A percentile compares a stretch with the other conserved stretches of the same genome.
Conservation (phyloP, 1,140 invertebrate genomes). For the Octopus sinensis region DNA sequence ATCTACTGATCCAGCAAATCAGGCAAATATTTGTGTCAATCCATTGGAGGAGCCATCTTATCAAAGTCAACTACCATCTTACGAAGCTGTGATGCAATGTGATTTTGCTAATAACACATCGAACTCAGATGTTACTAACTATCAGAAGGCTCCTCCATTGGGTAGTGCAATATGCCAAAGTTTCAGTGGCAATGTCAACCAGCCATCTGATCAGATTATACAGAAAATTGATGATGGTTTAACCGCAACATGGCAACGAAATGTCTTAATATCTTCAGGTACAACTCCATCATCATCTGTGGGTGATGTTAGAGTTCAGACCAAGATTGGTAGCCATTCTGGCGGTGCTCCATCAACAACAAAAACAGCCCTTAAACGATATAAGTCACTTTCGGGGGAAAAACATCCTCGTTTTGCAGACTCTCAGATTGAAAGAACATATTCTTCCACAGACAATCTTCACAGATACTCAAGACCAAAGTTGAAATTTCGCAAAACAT, state of each 20-base stretch:
- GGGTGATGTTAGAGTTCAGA: neutral
- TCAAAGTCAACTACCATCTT: slow-evolving; percentile 55
- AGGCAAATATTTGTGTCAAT: slow-evolving; percentile 85
- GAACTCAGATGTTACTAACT: slow-evolving; percentile 21
- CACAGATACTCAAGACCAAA: slow-evolving; percentile 48
- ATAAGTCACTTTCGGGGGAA: slow-evolving; percentile 48
- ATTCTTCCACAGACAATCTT: slow-evolving; percentile 50
- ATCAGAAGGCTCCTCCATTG: slow-evolving; percentile 24
- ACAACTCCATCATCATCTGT: slow-evolving; percentile 14
- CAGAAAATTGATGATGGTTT: slow-evolving; percentile 48
- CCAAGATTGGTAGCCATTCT: slow-evolving; percentile 7
- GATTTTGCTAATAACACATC: slow-evolving; percentile 17
- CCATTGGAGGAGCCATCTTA: slow-evolving; percentile 67
- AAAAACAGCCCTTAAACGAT: slow-evolving; percentile 55
- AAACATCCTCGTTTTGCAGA: slow-evolving; percentile 47
- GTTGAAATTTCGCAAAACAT: slow-evolving; percentile 53
- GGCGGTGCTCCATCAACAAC: slow-evolving; percentile 18
- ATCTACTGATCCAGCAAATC: slow-evolving; percentile 27
- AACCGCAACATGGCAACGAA: slow-evolving; percentile 47
- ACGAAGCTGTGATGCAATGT: slow-evolving; percentile 21
- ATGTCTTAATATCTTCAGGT: slow-evolving; percentile 39
- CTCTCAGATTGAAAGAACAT: slow-evolving; percentile 38
- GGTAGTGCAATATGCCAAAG: slow-evolving; percentile 12
- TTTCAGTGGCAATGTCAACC: slow-evolving; percentile 12
- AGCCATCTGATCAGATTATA: slow-evolving; percentile 41